These are phyloP conservation scores for Agonopterix arenella DNA, from an alignment of 2,888 invertebrate genomes.

Conservation along the genomic window DNA sequence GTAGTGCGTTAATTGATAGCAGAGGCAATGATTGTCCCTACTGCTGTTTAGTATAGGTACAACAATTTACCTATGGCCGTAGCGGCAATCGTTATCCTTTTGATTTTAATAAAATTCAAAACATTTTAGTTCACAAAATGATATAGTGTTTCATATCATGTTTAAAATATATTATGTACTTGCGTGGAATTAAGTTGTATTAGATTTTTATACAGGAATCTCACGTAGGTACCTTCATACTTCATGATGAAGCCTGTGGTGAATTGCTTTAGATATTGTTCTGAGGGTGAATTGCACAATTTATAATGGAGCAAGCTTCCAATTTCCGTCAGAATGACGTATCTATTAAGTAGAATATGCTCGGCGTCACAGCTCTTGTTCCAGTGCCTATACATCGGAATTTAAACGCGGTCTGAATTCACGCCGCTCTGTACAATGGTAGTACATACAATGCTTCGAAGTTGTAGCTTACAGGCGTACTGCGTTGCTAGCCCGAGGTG, in stretches of 20 bases:
- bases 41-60: no score
- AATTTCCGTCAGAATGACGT: background rate
- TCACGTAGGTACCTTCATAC: no score
- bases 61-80: no score
- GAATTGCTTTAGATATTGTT: background rate
- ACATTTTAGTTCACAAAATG: no score
- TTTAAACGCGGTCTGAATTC: conserved; percentile 3
- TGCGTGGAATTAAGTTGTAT: no score
- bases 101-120: no score
- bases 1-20: no score
- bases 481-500: conserved; percentile 7
- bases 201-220: no score
- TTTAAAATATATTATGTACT: no score
- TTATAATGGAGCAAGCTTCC: background rate
- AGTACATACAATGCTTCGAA: conserved; percentile 6
- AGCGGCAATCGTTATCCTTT: no score
- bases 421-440: background rate
- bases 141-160: no score
- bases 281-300: background rate
- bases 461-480: conserved; percentile 14
- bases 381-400: conserved; percentile 1
- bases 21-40: no score
- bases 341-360: background rate
- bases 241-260: background rate
- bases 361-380: background rate